Conservation (phyloP, 2,797 vertebrate species). For the Lindbergichthys nudifrons region DNA sequence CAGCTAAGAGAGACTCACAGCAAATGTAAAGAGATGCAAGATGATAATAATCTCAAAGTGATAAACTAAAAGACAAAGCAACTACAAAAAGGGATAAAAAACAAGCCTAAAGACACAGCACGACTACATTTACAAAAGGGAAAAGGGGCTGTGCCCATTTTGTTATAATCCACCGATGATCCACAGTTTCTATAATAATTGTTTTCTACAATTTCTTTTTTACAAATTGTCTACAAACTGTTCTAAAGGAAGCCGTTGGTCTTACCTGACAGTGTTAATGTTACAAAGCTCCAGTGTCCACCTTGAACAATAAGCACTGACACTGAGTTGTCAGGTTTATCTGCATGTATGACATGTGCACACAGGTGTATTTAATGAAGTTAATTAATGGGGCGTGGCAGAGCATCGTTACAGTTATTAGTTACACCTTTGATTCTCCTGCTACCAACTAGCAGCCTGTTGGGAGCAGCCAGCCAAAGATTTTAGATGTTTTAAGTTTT, state of each 20-base stretch:
- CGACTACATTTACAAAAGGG: no score
- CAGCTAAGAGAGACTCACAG: no score
- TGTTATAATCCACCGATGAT: no score
- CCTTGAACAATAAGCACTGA: not conserved
- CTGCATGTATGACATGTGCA: not conserved
- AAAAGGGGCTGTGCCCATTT: no score
- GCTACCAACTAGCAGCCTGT: not conserved
- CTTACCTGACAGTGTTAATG: slow-evolving; percentile 17
- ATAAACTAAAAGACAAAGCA: no score
- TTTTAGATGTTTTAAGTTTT: not conserved
- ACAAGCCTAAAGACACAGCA: no score
- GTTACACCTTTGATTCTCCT: slow-evolving; percentile 10
- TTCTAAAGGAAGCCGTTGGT: not conserved
- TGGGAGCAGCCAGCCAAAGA: not conserved
- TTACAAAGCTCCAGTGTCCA: not conserved
- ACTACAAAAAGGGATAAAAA: no score
- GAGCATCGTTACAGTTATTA: not conserved
- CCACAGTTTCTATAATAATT: no score
- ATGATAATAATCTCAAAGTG: no score
- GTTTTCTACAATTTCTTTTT: no score
- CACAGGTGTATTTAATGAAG: not conserved
- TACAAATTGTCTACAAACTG: no score
- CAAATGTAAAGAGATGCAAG: no score
- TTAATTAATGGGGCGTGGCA: slow-evolving; percentile 3
- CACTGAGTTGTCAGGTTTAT: not conserved